phyloP scores from a whole-genome alignment of 2,113 vertebrate species.

The Motacilla tschutschensis region DNA sequence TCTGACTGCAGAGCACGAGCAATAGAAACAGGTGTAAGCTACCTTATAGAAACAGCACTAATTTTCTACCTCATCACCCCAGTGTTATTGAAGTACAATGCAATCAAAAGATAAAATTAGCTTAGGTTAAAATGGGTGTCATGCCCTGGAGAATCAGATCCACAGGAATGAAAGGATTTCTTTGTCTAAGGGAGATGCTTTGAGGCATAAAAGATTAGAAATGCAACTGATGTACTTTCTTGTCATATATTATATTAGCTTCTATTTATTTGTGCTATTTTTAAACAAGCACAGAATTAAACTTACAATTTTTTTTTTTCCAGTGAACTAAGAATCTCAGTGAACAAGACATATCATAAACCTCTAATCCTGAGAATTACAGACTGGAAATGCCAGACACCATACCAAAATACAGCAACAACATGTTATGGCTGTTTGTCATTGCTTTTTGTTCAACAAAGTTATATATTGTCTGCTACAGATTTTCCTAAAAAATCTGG shows the following conservation, averaged over 20 bases:
- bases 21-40: neutral
- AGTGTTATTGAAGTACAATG: neutral
- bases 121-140: neutral
- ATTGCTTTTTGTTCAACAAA: neutral
- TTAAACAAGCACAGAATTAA: constrained; percentile 19
- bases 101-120: neutral
- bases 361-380: neutral
- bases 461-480: neutral
- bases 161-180: neutral
- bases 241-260: neutral
- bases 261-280: constrained; percentile 48
- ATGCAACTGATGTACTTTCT: constrained; percentile 4
- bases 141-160: neutral
- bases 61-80: neutral
- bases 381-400: neutral
- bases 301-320: neutral
- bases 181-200: neutral
- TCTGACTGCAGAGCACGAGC: neutral
- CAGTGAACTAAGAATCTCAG: neutral
- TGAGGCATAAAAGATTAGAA: constrained; percentile 21
- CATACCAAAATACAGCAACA: neutral
- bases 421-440: neutral
- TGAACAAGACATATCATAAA: neutral
- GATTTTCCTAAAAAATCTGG: neutral
- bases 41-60: neutral